Base-by-base conservation (phyloP, 2,113 vertebrate genomes). In the Miniopterus natalensis region DNA sequence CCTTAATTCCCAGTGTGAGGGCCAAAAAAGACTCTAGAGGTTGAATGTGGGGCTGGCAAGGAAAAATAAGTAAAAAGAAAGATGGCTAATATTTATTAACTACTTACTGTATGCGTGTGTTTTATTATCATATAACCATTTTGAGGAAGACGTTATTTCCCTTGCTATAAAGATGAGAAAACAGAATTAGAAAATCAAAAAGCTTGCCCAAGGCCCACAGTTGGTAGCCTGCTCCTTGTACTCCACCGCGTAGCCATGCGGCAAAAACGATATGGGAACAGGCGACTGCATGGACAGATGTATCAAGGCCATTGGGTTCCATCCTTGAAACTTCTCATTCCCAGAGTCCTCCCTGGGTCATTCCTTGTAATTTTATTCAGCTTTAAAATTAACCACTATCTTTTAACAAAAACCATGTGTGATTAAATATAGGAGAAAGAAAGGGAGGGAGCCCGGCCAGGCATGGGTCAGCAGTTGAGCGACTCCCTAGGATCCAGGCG, bases 91-190 rank as follows among this genome's bases (percentile, higher is more conserved):
- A 65, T 61, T 75, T 94, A 53, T 66, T 78, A 66, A 57, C 88
- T 57, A 61, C 42, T 80, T 57, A 61, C 42, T 80, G 1, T 45
- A 27, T 81, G 10, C 66, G 66, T 61, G 63, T 68, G 63, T 75
- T 70, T 88, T 83, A 55, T 80, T 75, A 15, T 85, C 57, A n/a
- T 27, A 63, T 71, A 91, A 63, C 36, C 29, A 42, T 92, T 92
- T 71, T 92, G 63, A 93, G 55, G 55, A 89, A 81, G 36, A 40
- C 65, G 47, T 65, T 78, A 36, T 55, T 88, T 15, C 77, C 51
- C 42, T 61, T 18, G n/a, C 53, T 57, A 40, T 71, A 89, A 85
- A 89, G 51, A 68, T 13, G 10, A 84, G 83, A 87, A 79, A 40
- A 80, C 40, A 73, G 36, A 57, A 71, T 87, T 59, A 89, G 53